phyloP scores from a whole-genome alignment of 1,140 invertebrate species.

The Drosophila sturtevanti region DNA sequence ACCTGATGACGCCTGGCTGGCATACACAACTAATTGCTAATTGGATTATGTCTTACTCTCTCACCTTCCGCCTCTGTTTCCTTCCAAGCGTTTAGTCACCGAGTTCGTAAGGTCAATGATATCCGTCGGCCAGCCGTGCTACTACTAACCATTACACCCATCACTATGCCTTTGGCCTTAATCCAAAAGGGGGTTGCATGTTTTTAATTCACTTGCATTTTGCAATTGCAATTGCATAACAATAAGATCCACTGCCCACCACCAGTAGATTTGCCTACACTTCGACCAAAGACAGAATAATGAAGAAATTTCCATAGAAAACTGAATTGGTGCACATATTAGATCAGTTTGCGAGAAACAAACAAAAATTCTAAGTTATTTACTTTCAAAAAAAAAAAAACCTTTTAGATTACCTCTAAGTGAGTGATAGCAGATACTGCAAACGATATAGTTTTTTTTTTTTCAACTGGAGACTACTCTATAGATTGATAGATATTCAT shows the following conservation, averaged over 20 bases:
- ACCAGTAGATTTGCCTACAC: constrained; percentile 13
- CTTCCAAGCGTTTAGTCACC: background rate
- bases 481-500: too few species aligned
- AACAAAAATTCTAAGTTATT: too few species aligned
- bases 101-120: constrained; percentile 73
- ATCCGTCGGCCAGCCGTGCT: constrained; percentile 32
- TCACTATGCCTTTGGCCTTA: constrained; percentile 62
- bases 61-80: background rate
- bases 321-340: background rate
- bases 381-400: too few species aligned
- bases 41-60: constrained; percentile 74
- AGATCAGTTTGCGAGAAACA: too few species aligned
- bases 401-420: too few species aligned
- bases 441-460: too few species aligned
- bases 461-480: too few species aligned
- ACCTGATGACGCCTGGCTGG: constrained; percentile 60
- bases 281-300: background rate
- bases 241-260: constrained; percentile 45
- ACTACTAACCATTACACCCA: constrained; percentile 5
- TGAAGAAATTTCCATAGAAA: background rate
- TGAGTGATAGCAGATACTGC: too few species aligned
- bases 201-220: constrained; percentile 73
- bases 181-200: constrained; percentile 52
- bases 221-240: constrained; percentile 80
- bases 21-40: constrained; percentile 79